Evolutionary conservation across 1,140 invertebrate species (phyloP), one percentile per base, ranked within the genome.

Genomic region (Tetramorium alpestre): DNA sequence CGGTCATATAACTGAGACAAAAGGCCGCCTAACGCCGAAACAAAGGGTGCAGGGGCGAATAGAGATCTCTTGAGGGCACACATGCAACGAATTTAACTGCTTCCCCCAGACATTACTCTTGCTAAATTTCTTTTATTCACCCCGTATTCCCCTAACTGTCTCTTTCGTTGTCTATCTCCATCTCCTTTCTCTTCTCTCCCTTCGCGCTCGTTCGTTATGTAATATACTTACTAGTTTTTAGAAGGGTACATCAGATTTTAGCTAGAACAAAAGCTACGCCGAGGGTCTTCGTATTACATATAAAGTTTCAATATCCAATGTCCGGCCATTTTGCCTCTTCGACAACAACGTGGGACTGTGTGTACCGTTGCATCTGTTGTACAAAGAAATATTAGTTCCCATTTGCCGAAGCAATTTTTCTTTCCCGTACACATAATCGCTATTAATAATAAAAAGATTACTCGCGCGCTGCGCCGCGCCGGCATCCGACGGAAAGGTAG

Each of bases 11-110:
- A 94, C 91, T 91, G 94, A 95, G 94, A 95, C 95, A 95, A 95
- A 95, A 95, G 95, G 94, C 94, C 90, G 92, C 90, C 94, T 93
- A 94, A 94, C 94, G 92, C 90, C 89, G 94, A 94, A 92, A 95
- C 95, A 95, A 95, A 95, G 92, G 93, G 89, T 92, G 86, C 77
- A 88, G 80, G 90, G 89, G 88, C 82, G 93, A 93, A 92, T 92
- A 89, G 92, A 94, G 92, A 91, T 91, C 93, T 93, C 89, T 92
- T 91, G 88, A 87, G 91, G 92, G 90, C 94, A 95, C 93, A 95
- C 94, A 95, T 95, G 94, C 94, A 95, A 93, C 93, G 94, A 90
- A 93, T 95, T 95, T 95, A 94, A 95, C 95, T 95, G 94, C 94
- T 94, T 95, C 94, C 94, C 94, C 94, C 88, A 91, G 91, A 91